Base-by-base conservation (phyloP, 2,113 vertebrate genomes). In the Corapipo altera region DNA sequence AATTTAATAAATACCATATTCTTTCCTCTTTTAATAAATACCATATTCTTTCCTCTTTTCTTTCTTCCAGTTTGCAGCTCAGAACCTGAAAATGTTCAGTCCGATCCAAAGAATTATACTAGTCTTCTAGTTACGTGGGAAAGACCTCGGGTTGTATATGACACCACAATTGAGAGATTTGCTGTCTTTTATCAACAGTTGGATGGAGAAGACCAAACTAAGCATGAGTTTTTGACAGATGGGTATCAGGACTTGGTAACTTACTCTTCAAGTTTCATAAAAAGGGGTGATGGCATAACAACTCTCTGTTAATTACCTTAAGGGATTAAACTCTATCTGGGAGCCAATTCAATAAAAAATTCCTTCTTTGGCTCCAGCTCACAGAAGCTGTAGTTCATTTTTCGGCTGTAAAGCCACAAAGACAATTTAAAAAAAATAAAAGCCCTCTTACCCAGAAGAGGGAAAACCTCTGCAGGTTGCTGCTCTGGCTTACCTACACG, bases 211-310 rank as follows among this genome's bases (percentile, higher is more conserved):
- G 97, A 98, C 92, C 92, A 98, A 70, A 97, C 97, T 54, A 98
- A 98, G 96, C 98, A 97, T 16, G 97, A 98, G 66, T 99, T 99
- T 98, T 98, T 99, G 97, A 99, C 99, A 19, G 99, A 99, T 73
- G 99, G 99, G 95, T 99, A 99, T 98, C 99, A 99, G 97, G 99
- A 99, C 96, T 98, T 99, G 99, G 99, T 99, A 98, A 99, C 93
- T 98, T 90, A 80, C 92, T 97, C 90, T 87, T 81, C 89, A 90
- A 73, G 81, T 97, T 97, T 97, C 71, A 21, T 96, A 54, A 48
- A 64, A 83, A 91, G 41, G 51, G 51, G 37, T 91, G 58, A 66
- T 89, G 46, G 15, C 20, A 23, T 80, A 91, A 49, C 35, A 72
- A 48, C 13, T 85, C 48, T 32, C 62, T 84, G 39, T 87, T 86